A percentile compares a stretch with the other conserved stretches of the same genome.
Conservation (phyloP, 2,888 invertebrate species). For the Drosophila cognata region DNA sequence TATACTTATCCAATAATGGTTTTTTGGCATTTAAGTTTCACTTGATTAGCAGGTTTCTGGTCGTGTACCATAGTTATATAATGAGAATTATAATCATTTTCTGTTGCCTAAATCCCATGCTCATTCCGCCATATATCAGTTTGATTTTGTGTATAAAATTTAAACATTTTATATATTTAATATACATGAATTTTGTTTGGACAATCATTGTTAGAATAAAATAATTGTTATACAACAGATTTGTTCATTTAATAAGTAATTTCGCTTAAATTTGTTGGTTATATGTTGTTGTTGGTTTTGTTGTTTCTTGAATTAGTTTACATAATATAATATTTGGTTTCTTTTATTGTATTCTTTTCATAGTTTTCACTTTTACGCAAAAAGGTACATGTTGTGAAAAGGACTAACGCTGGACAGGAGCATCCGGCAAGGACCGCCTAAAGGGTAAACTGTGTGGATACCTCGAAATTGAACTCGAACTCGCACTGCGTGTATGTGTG, state of each 20-base stretch:
- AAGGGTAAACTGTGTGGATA: slow-evolving; percentile 34
- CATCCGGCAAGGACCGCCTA: slow-evolving; percentile 42
- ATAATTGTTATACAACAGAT: slow-evolving; percentile 61
- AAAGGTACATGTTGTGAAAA: slow-evolving; percentile 82
- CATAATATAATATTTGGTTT: slow-evolving; percentile 49
- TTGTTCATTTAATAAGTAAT: slow-evolving; percentile 25
- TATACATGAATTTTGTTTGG: slow-evolving; percentile 42
- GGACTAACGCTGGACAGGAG: slow-evolving; percentile 66
- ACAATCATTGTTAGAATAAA: slow-evolving; percentile 53
- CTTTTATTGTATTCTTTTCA: slow-evolving; percentile 81
- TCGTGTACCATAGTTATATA: not conserved
- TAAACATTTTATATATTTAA: slow-evolving; percentile 59
- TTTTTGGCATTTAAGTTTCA: slow-evolving; percentile 9
- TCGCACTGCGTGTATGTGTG: not conserved
- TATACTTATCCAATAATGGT: not conserved
- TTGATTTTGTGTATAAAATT: slow-evolving; percentile 56
- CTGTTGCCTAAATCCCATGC: no score
- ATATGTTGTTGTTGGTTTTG: slow-evolving; percentile 25
- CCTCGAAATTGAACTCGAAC: not conserved
- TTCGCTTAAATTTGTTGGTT: slow-evolving; percentile 42
- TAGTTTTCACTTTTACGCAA: slow-evolving; percentile 78
- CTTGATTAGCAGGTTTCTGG: slow-evolving; percentile 27
- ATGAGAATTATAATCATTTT: not conserved
- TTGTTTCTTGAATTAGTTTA: slow-evolving; percentile 51
- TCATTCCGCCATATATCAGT: not conserved